These are phyloP conservation scores for Heliconius congener DNA, from an alignment of 1,140 invertebrate species.

Conservation along the genomic window DNA sequence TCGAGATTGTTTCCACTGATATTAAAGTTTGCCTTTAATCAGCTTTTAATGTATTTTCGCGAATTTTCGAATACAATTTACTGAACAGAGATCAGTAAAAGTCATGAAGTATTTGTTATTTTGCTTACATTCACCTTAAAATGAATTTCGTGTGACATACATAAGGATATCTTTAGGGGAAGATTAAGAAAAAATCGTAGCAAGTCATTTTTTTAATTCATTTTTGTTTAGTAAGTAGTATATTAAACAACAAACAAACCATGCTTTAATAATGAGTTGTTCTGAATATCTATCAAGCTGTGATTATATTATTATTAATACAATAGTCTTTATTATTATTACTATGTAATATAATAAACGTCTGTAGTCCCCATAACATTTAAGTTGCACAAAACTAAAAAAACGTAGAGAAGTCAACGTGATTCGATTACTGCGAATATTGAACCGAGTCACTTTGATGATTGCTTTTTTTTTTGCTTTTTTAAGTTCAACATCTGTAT, in stretches of 20 bases:
- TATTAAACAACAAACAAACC: no score
- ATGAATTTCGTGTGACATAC: background rate
- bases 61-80: slow-evolving; percentile 5
- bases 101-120: background rate
- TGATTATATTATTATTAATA: no score
- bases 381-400: background rate
- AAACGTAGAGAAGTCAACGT: slow-evolving; percentile 33
- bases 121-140: background rate
- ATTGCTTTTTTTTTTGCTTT: slow-evolving; percentile 26
- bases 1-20: slow-evolving; percentile 17
- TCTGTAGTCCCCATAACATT: background rate
- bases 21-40: slow-evolving; percentile 24
- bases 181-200: background rate
- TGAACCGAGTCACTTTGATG: slow-evolving; percentile 46
- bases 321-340: no score
- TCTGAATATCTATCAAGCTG: no score
- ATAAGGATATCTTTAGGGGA: background rate
- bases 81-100: background rate
- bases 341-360: no score
- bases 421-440: slow-evolving; percentile 59
- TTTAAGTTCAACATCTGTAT: slow-evolving; percentile 7
- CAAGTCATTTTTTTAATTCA: no score
- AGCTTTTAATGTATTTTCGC: slow-evolving; percentile 21
- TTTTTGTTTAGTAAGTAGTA: background rate
- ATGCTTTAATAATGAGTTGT: no score